Percentiles rank a stretch among this genome's conserved stretches.
Evolutionary conservation across 2,797 vertebrate genomes (phyloP).

Genomic region (Lithobates sylvaticus): DNA sequence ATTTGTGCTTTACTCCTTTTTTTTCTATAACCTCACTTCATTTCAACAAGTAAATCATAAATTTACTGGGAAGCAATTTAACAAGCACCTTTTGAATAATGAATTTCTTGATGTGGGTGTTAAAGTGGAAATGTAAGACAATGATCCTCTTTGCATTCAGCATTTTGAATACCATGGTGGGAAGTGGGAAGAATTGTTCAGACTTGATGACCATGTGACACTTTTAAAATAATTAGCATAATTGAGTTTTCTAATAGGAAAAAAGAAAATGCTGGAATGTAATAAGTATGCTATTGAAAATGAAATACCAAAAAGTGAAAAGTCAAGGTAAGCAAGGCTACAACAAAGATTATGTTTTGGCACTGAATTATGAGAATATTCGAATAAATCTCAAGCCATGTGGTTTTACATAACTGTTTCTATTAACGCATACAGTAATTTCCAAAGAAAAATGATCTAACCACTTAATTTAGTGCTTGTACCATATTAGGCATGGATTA

Average conservation of each 20-base stretch:
- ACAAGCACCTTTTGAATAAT: slow-evolving; percentile 34
- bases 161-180: neutral
- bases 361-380: no score
- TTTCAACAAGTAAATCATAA: slow-evolving; percentile 29
- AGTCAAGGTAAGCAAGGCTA: slow-evolving; percentile 15
- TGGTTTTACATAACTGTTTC: no score
- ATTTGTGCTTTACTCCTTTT: slow-evolving; percentile 7
- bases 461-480: no score
- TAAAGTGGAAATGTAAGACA: slow-evolving; percentile 28
- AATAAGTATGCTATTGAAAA: neutral
- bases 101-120: slow-evolving; percentile 36
- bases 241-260: slow-evolving; percentile 17
- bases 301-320: neutral
- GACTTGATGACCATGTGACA: slow-evolving; percentile 15
- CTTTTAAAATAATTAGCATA: slow-evolving; percentile 23
- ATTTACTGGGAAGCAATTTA: slow-evolving; percentile 26
- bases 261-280: slow-evolving; percentile 1
- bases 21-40: slow-evolving; percentile 17
- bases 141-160: slow-evolving; percentile 34
- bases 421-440: no score
- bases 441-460: no score
- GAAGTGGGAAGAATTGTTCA: slow-evolving; percentile 11
- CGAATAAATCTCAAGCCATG: no score
- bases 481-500: no score
- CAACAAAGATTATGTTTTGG: neutral